These are phyloP conservation scores for Drosophila paramelanica DNA, from an alignment of 2,888 invertebrate species.

Conservation along the genomic window DNA sequence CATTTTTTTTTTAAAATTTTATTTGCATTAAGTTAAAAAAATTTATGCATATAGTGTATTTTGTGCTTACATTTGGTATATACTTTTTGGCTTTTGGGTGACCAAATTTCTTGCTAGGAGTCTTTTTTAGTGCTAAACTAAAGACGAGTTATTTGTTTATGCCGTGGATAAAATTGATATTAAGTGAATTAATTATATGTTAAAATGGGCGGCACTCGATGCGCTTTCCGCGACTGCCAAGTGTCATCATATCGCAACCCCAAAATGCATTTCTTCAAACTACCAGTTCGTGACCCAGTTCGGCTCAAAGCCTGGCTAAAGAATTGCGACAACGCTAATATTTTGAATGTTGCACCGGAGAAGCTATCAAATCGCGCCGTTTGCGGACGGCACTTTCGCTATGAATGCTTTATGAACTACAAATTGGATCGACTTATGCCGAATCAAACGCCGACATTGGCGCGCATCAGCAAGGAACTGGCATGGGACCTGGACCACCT, in stretches of 20 bases:
- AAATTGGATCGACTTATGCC: constrained; percentile 85
- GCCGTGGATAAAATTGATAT: constrained; percentile 1
- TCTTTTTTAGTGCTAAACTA: constrained; percentile 8
- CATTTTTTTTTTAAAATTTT: neutral
- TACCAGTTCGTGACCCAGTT: constrained; percentile 83
- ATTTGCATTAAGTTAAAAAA: neutral
- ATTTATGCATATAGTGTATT: neutral
- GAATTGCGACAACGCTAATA: constrained; percentile 56
- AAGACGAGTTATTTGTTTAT: constrained; percentile 8
- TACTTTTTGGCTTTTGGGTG: constrained; percentile 20
- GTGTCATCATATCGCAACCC: constrained; percentile 84
- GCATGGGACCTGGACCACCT: constrained; percentile 75
- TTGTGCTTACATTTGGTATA: constrained; percentile 6
- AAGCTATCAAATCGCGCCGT: constrained; percentile 86
- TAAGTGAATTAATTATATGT: neutral
- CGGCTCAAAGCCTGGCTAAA: constrained; percentile 70
- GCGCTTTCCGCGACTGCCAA: constrained; percentile 86
- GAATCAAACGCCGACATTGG: constrained; percentile 85
- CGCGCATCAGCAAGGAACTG: constrained; percentile 64
- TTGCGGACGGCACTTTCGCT: constrained; percentile 86
- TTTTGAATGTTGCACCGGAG: constrained; percentile 80
- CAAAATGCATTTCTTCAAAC: constrained; percentile 86
- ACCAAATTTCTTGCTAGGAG: constrained; percentile 1
- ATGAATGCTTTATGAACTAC: constrained; percentile 85
- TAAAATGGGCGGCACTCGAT: constrained; percentile 86